Percentiles rank a stretch among this genome's conserved stretches.
Evolutionary conservation across 2,113 vertebrate genomes (phyloP).

Genomic region (Actenoides lindsayi): DNA sequence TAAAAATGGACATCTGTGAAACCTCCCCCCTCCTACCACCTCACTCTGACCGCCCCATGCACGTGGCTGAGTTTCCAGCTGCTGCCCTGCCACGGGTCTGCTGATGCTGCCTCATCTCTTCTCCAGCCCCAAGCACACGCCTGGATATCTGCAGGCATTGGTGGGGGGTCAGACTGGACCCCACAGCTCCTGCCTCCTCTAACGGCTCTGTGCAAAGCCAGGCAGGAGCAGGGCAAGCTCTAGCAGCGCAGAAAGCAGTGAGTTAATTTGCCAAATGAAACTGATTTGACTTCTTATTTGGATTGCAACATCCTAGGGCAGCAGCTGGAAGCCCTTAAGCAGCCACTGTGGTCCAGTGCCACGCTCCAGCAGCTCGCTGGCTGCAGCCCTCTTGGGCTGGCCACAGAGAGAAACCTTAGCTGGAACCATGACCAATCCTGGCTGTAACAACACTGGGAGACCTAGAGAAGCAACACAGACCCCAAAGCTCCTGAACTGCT

Average conservation of each 20-base stretch:
- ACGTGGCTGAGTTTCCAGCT: not conserved
- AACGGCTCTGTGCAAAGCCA: not conserved
- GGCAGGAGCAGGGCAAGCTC: not conserved
- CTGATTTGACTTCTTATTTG: not conserved
- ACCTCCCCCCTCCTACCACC: fast-evolving
- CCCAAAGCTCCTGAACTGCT: not conserved
- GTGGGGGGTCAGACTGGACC: not conserved
- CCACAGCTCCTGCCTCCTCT: not conserved
- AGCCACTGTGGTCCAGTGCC: not conserved
- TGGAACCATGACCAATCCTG: fast-evolving
- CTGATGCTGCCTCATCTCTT: conserved; percentile 14
- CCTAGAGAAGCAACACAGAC: not conserved
- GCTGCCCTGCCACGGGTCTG: not conserved
- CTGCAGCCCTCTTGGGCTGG: not conserved
- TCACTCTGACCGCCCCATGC: fast-evolving
- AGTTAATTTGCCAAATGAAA: not conserved
- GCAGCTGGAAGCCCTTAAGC: not conserved
- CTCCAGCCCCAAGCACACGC: not conserved
- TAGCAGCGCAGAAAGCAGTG: fast-evolving
- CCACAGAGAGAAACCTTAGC: not conserved
- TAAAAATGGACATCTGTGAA: not conserved
- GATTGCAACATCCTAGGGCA: not conserved
- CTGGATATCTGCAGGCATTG: not conserved
- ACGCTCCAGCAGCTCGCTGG: not conserved
- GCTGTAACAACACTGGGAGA: not conserved